Evolutionary conservation across 2,888 invertebrate genomes (phyloP).

Genomic region (Euplagia quadripunctaria): DNA sequence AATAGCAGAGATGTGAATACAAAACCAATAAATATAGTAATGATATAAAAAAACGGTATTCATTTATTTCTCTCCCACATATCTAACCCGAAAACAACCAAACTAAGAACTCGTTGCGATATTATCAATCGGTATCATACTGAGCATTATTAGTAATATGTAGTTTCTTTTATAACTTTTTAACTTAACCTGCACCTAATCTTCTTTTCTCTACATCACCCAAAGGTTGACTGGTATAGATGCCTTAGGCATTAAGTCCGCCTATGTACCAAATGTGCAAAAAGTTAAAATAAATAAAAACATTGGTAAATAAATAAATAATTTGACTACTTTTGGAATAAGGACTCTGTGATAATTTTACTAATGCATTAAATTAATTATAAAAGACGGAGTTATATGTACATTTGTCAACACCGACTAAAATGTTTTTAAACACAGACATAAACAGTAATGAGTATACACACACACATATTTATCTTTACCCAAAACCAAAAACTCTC

Average conservation of each 20-base stretch:
- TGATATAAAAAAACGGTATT: constrained; percentile 56
- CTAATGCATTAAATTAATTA: background rate
- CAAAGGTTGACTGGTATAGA: too few species aligned
- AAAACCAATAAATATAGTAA: constrained; percentile 85
- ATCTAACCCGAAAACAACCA: background rate
- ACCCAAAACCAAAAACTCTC: background rate
- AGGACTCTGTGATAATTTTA: background rate
- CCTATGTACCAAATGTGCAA: too few species aligned
- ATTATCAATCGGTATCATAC: background rate
- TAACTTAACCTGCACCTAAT: too few species aligned
- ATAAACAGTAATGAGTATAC: constrained; percentile 1
- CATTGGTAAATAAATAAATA: too few species aligned
- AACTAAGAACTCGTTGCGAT: background rate
- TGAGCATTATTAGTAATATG: too few species aligned
- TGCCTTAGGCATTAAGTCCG: too few species aligned
- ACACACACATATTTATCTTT: background rate
- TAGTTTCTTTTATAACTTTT: too few species aligned
- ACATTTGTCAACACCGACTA: background rate
- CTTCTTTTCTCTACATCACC: too few species aligned
- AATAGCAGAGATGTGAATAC: constrained; percentile 84
- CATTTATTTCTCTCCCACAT: constrained; percentile 5
- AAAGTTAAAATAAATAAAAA: too few species aligned
- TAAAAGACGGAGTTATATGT: background rate
- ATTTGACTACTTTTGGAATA: too few species aligned
- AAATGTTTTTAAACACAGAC: background rate